A percentile compares a stretch with the other conserved stretches of the same genome.
Conservation (phyloP, 2,113 vertebrate genomes). For the Ptyas mucosa region DNA sequence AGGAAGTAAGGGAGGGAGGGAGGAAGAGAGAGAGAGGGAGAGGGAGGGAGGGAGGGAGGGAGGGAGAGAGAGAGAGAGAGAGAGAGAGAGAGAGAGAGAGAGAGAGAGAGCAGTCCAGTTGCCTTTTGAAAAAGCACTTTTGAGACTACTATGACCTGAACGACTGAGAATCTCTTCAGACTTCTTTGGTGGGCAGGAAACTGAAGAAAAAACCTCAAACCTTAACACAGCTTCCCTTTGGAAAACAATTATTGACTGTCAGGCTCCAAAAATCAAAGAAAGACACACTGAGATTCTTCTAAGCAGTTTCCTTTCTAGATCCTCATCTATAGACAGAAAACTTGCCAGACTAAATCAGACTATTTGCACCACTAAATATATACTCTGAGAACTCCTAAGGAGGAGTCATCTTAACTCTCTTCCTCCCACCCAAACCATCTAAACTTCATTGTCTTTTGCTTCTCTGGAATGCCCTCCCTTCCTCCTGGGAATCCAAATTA, state of each 20-base stretch:
- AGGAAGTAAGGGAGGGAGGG: too few species aligned
- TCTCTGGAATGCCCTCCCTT: neutral
- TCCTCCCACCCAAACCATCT: neutral
- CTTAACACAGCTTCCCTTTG: neutral
- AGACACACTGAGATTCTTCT: neutral
- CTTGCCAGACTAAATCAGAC: neutral
- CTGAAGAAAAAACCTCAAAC: neutral
- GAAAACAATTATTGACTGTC: neutral
- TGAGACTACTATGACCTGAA: too few species aligned
- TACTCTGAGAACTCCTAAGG: neutral
- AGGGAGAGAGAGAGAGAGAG: too few species aligned
- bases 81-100: too few species aligned
- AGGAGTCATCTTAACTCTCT: neutral
- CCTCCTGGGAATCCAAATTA: neutral
- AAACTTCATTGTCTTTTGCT: neutral
- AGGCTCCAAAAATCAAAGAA: neutral
- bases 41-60: too few species aligned
- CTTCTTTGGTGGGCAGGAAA: neutral
- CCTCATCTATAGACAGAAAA: neutral
- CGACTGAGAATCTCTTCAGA: neutral
- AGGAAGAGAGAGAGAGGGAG: too few species aligned
- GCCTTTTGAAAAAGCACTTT: too few species aligned
- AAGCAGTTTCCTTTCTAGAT: neutral
- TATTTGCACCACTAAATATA: neutral
- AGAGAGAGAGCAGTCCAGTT: too few species aligned